A percentile compares a stretch with the other conserved stretches of the same genome.
Evolutionary conservation across 2,888 invertebrate species (phyloP).

Genomic region (Diachrysia chrysitis): DNA sequence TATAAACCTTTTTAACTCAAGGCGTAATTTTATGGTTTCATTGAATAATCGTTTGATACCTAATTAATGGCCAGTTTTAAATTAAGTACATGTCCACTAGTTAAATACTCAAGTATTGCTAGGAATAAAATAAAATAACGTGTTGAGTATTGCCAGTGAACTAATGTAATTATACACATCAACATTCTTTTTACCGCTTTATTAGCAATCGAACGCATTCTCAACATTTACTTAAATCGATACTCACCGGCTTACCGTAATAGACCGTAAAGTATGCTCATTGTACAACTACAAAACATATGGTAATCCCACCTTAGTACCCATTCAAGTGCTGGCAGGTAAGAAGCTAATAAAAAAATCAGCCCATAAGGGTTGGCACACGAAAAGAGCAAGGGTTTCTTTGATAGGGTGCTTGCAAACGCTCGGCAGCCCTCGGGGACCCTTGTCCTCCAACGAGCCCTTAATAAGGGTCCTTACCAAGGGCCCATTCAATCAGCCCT

Average conservation of each 20-base stretch:
- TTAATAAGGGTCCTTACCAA: slow-evolving; percentile 81
- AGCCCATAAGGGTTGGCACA: slow-evolving; percentile 74
- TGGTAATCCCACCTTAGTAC: slow-evolving; percentile 67
- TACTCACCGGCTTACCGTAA: slow-evolving; percentile 40
- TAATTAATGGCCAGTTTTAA: not conserved
- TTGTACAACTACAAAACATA: slow-evolving; percentile 61
- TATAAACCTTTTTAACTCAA: not conserved
- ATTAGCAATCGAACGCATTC: slow-evolving; percentile 18
- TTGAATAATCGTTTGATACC: slow-evolving; percentile 2
- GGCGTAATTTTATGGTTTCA: slow-evolving; percentile 4
- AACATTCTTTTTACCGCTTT: slow-evolving; percentile 27
- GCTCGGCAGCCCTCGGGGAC: slow-evolving; percentile 68
- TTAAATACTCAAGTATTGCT: not conserved
- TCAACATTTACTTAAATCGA: slow-evolving; percentile 40
- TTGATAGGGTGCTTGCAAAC: slow-evolving; percentile 77
- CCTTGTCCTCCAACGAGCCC: slow-evolving; percentile 85
- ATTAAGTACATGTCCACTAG: slow-evolving; percentile 3
- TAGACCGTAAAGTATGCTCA: slow-evolving; percentile 59
- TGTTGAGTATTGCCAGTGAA: slow-evolving; percentile 6
- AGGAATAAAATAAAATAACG: slow-evolving; percentile 20
- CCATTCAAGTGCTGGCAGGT: slow-evolving; percentile 68
- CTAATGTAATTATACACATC: slow-evolving; percentile 13
- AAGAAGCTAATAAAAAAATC: slow-evolving; percentile 71
- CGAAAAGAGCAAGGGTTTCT: slow-evolving; percentile 86
- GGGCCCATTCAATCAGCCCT: slow-evolving; percentile 80